phyloP scores from a whole-genome alignment of 2,797 vertebrate species.

The Channallabes apus region DNA sequence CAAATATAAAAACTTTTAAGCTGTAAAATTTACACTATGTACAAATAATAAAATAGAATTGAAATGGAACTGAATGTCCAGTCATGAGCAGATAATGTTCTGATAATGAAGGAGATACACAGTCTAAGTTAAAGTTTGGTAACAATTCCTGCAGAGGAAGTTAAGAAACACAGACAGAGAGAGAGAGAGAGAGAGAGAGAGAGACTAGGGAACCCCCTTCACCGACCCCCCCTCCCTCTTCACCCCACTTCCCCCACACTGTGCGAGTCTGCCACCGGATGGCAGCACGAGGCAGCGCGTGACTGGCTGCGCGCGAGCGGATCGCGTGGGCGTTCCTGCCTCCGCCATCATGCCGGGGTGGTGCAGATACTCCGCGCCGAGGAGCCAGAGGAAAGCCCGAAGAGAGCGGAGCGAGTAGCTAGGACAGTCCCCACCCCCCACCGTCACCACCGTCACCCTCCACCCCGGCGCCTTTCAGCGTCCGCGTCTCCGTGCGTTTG shows the following conservation, averaged over 20 bases:
- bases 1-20: no score
- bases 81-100: no score
- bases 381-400: constrained; percentile 65
- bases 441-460: constrained; percentile 40
- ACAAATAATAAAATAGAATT: no score
- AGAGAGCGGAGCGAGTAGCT: constrained; percentile 55
- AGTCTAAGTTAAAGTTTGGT: not conserved
- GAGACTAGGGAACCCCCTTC: not conserved
- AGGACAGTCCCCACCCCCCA: not conserved
- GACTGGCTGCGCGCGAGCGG: constrained; percentile 44
- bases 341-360: constrained; percentile 80
- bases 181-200: not conserved
- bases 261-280: constrained; percentile 69
- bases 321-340: constrained; percentile 78
- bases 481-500: not conserved
- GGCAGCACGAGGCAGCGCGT: constrained; percentile 73
- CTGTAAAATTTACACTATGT: no score
- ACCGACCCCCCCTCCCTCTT: no score
- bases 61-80: no score
- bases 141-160: not conserved
- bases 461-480: constrained; percentile 45
- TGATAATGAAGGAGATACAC: not conserved
- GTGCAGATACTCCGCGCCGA: constrained; percentile 66
- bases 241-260: not conserved
- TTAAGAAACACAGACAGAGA: no score